These are phyloP conservation scores for Bimastos eiseni DNA, from an alignment of 2,888 invertebrate genomes.

Conservation along the genomic window DNA sequence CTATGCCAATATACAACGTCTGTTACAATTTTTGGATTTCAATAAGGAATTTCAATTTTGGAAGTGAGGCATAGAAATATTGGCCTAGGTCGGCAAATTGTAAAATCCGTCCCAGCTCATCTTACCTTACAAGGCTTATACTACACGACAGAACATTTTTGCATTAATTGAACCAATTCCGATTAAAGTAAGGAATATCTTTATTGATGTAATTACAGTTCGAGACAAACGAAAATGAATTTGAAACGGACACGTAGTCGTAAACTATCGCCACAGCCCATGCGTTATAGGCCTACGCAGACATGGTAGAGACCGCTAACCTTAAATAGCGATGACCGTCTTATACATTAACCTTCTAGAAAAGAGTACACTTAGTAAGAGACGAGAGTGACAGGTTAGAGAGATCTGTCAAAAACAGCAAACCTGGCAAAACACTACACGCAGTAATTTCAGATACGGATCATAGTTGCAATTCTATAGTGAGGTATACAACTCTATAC, in stretches of 20 bases:
- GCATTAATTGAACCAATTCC: not conserved
- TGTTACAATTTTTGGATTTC: too few species aligned
- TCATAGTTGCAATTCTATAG: too few species aligned
- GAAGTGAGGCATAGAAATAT: too few species aligned
- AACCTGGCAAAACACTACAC: not conserved
- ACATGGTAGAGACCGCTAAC: not conserved
- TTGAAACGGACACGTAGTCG: not conserved
- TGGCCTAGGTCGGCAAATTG: too few species aligned
- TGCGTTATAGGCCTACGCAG: not conserved
- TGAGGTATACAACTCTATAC: too few species aligned
- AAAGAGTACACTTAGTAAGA: not conserved
- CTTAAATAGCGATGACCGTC: not conserved
- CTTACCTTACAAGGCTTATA: too few species aligned
- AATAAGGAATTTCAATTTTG: too few species aligned
- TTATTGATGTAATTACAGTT: constrained; percentile 13
- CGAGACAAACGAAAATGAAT: not conserved
- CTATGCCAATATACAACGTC: too few species aligned
- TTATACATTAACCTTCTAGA: not conserved
- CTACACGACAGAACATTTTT: too few species aligned
- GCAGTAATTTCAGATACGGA: not conserved
- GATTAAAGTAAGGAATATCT: not conserved
- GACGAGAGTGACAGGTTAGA: not conserved
- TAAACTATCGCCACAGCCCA: not conserved
- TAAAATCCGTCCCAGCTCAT: too few species aligned
- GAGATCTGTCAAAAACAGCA: not conserved